A percentile compares a stretch with the other conserved stretches of the same genome.
phyloP scores from a whole-genome alignment of 2,113 vertebrate genomes.

The Muntiacus muntjak region DNA sequence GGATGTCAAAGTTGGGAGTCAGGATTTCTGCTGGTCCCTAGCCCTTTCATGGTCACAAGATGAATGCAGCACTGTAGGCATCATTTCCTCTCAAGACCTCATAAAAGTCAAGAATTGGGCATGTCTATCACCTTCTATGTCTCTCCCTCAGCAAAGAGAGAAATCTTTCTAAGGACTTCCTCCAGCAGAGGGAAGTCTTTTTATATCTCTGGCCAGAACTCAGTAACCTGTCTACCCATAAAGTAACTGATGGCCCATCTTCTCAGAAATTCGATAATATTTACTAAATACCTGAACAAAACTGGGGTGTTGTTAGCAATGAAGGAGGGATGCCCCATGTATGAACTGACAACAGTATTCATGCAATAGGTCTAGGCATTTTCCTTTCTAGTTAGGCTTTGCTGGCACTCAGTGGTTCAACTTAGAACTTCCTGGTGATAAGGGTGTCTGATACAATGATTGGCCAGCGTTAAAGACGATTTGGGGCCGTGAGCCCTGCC shows the following conservation, averaged over 20 bases:
- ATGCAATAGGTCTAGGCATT: neutral
- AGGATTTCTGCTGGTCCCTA: neutral
- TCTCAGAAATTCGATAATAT: neutral
- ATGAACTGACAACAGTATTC: neutral
- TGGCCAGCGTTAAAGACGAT: slow-evolving; percentile 29
- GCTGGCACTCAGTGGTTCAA: neutral
- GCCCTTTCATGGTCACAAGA: neutral
- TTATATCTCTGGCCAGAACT: neutral
- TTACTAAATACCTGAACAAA: neutral
- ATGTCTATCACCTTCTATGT: neutral
- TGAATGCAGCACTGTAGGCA: neutral
- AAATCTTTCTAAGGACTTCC: neutral
- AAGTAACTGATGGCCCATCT: neutral
- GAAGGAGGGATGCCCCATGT: neutral
- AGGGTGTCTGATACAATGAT: neutral
- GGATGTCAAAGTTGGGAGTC: neutral
- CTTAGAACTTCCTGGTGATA: neutral
- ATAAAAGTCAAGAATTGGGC: neutral
- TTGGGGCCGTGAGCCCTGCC: neutral
- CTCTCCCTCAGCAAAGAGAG: neutral
- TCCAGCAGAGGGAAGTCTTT: neutral
- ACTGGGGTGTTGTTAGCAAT: neutral
- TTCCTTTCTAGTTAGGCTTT: neutral
- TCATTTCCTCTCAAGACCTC: neutral
- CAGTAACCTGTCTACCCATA: neutral